Conservation (phyloP, 2,113 vertebrate genomes). For the Callionymus lyra region DNA sequence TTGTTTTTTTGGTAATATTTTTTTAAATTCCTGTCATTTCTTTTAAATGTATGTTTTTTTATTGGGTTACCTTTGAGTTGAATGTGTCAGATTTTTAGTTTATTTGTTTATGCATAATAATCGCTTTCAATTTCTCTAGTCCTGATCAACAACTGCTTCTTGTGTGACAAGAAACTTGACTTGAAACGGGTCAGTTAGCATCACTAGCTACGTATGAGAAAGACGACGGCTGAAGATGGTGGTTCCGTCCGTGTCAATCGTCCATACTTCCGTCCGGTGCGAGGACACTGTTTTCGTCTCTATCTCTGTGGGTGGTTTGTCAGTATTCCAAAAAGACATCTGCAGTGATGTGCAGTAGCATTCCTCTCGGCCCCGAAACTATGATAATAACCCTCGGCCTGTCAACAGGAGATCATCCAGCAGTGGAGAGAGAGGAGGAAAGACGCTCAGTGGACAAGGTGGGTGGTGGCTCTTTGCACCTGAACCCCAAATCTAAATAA, state of each 20-base stretch:
- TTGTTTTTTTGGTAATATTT: too few species aligned
- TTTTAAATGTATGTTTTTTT: too few species aligned
- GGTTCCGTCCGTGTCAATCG: not conserved
- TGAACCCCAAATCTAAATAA: not conserved
- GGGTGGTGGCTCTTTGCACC: conserved; percentile 25
- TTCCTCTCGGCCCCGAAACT: conserved; percentile 45
- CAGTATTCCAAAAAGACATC: conserved; percentile 36
- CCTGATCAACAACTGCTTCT: too few species aligned
- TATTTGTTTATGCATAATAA: too few species aligned
- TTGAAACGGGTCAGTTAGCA: too few species aligned
- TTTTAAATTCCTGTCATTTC: too few species aligned
- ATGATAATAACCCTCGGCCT: conserved; percentile 51
- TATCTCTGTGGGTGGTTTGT: conserved; percentile 50
- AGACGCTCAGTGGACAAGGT: conserved; percentile 24
- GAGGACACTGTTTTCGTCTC: conserved; percentile 12
- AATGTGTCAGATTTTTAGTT: too few species aligned
- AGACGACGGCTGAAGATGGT: too few species aligned
- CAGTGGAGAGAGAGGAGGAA: conserved; percentile 6
- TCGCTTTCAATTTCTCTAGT: too few species aligned
- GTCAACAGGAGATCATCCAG: conserved; percentile 53
- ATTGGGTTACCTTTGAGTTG: too few species aligned
- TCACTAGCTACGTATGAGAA: too few species aligned
- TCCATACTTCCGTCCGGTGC: conserved; percentile 17
- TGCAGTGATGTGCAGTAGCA: conserved; percentile 37
- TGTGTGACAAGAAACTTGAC: too few species aligned